Evolutionary conservation across 2,888 invertebrate genomes (phyloP).

Genomic region (Idaea straminata): DNA sequence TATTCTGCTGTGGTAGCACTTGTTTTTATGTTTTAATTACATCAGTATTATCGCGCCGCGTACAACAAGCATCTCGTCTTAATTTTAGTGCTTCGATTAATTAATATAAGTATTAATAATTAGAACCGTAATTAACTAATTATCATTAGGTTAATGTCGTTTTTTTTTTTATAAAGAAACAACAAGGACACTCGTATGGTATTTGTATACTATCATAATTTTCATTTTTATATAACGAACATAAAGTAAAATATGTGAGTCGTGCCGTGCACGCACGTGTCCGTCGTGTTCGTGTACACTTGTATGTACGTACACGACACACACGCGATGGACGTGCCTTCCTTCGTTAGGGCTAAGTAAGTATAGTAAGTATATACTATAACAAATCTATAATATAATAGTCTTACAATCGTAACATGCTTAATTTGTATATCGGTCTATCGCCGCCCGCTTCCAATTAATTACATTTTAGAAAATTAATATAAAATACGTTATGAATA

Average conservation of each 20-base stretch:
- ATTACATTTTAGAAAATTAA: constrained; percentile 77
- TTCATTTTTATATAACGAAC: constrained; percentile 77
- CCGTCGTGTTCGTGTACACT: not conserved
- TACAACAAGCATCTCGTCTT: constrained; percentile 71
- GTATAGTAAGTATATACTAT: constrained; percentile 68
- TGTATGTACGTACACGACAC: constrained; percentile 18
- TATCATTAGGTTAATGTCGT: constrained; percentile 74
- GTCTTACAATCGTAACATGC: constrained; percentile 77
- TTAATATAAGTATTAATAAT: constrained; percentile 62
- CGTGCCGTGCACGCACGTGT: constrained; percentile 21
- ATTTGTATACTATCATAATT: constrained; percentile 77
- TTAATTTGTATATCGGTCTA: constrained; percentile 66
- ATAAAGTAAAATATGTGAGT: constrained; percentile 58
- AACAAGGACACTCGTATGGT: constrained; percentile 74
- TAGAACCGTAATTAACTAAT: constrained; percentile 82
- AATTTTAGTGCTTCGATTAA: constrained; percentile 73
- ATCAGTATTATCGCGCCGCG: constrained; percentile 66
- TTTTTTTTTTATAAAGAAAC: constrained; percentile 53
- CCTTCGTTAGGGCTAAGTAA: constrained; percentile 62
- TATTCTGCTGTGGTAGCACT: constrained; percentile 74
- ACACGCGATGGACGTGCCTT: constrained; percentile 22
- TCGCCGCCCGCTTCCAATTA: constrained; percentile 72
- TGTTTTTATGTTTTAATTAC: constrained; percentile 50
- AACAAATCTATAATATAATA: constrained; percentile 75
- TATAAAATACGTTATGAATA: constrained; percentile 71